Conservation (phyloP, 2,113 vertebrate species). For the Oxygymnocypris stewartii region DNA sequence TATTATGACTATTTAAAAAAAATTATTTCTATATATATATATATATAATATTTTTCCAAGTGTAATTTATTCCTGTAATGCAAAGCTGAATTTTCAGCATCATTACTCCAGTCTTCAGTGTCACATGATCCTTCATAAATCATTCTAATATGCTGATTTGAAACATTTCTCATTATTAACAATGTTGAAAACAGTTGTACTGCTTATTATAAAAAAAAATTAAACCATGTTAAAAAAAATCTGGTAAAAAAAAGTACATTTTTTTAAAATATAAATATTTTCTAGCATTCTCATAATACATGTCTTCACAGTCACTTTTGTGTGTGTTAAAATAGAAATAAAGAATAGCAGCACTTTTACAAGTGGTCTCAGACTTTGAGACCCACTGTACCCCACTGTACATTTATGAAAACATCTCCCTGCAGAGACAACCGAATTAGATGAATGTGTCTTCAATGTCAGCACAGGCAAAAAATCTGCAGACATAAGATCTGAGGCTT, state of each 20-base stretch:
- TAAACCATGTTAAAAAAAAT: no score
- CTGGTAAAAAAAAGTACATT: no score
- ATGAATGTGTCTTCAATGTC: neutral
- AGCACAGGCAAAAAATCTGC: neutral
- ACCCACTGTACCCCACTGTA: neutral
- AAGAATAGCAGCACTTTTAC: neutral
- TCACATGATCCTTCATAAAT: neutral
- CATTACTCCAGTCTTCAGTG: neutral
- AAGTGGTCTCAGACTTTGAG: neutral
- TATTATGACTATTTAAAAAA: no score
- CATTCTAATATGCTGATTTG: neutral
- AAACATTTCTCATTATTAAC: neutral
- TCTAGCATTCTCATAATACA: neutral
- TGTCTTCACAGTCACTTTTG: neutral
- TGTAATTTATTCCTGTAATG: no score
- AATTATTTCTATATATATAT: no score
- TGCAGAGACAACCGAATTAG: neutral
- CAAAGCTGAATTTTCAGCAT: neutral
- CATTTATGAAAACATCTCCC: neutral
- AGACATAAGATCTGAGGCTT: neutral
- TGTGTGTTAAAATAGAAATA: no score
- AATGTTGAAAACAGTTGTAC: neutral
- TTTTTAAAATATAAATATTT: no score
- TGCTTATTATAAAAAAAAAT: no score
- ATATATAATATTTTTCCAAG: no score